Evolutionary conservation across 53 echinoderm and acorn worm genomes (phyloP), one percentile per base, ranked within the genome.

Genomic region (Crossaster papposus): DNA sequence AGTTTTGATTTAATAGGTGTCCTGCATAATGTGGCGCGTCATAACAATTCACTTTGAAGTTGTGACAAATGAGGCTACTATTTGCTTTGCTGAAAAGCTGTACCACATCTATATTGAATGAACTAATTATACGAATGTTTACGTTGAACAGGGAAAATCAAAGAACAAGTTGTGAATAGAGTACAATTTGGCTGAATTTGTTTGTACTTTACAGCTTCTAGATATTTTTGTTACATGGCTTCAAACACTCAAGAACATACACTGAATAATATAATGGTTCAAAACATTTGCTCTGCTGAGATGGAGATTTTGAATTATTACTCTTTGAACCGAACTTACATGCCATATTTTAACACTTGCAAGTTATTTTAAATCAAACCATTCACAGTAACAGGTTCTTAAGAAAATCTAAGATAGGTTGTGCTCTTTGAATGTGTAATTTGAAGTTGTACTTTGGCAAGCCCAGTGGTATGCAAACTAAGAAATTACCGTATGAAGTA

Each of bases 401-500:
- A 70, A 17, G 70, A 30, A 70, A 30, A 14, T 58, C 22, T 4
- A 17, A 58, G 15, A 18, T 58, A 15, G 58, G 58, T 70, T n/a
- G 28, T 44, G 44, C 9, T 1, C 5, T 44, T 44, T 44, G 44
- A 44, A 44, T 0, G 5, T 44, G 44, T 7, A 44, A 9, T 36
- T 38, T 76, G 18, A 80, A 55, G 36, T 54, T 33, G 8, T 17
- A 30, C 80, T 58, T 29, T 65, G 83, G 55, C 83, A 72, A 84
- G 72, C 84, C 33, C 30, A 32, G 26, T 23, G 51, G 84, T 38
- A 30, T 44, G 84, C 84, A 78, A 44, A 18, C 78, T 50, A 78
- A 7, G 14, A 51, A 44, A 50, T 50, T 26, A n/a, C n/a, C 78
- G 4, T n/a, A 14, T 51, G 38, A 23, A 32, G 17, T 1, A 10